Conservation (phyloP, 2,797 vertebrate genomes). For the Pogonophryne albipinna region DNA sequence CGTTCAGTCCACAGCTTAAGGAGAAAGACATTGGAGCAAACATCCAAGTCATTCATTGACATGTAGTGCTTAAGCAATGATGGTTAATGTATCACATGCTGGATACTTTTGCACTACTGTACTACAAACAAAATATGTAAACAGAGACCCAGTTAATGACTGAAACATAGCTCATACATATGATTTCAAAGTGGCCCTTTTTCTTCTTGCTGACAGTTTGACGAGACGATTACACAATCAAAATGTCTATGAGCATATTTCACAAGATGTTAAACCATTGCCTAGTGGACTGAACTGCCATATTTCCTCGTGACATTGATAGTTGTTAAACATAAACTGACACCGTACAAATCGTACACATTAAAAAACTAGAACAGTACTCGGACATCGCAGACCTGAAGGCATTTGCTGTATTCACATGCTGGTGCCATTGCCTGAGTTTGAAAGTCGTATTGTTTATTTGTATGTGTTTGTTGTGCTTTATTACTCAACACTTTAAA, state of each 20-base stretch:
- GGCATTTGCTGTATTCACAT: too few relatives aligned
- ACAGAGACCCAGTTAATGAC: neutral
- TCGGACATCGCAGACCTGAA: too few relatives aligned
- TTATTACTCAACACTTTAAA: too few relatives aligned
- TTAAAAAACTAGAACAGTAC: too few relatives aligned
- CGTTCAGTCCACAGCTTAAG: constrained; percentile 2
- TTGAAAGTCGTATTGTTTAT: too few relatives aligned
- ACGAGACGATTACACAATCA: neutral
- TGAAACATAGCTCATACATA: neutral
- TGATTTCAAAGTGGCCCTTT: constrained; percentile 2
- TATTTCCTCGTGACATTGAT: neutral
- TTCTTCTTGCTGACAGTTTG: neutral
- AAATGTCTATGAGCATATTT: neutral
- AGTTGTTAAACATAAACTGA: neutral
- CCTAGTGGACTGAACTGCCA: neutral
- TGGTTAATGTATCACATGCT: constrained; percentile 13
- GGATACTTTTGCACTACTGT: neutral
- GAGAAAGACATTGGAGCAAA: constrained; percentile 12
- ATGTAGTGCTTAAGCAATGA: constrained; percentile 1
- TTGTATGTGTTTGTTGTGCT: too few relatives aligned
- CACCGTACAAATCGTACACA: too few relatives aligned
- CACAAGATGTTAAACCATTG: neutral
- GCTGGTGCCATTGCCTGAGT: too few relatives aligned
- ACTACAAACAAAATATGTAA: neutral
- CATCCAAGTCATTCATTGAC: neutral